These are phyloP conservation scores for Artibeus jamaicensis DNA, from an alignment of 2,797 vertebrate species.

Conservation along the genomic window DNA sequence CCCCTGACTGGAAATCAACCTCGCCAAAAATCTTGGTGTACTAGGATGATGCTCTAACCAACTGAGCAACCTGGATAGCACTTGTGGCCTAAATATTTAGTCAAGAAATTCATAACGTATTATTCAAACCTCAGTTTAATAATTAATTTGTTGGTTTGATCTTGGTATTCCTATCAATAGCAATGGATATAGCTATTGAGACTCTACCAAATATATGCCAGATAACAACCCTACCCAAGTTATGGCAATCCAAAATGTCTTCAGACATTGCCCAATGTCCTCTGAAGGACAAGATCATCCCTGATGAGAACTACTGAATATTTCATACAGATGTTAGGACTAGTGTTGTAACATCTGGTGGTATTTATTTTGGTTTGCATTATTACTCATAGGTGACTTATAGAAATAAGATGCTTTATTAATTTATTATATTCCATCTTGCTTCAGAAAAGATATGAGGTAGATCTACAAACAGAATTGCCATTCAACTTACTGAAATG, in stretches of 20 bases:
- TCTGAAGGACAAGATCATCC: background rate
- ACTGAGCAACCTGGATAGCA: too few relatives aligned
- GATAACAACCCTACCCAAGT: background rate
- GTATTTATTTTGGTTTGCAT: background rate
- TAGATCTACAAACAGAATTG: background rate
- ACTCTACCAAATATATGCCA: background rate
- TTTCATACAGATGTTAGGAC: background rate
- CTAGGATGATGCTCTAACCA: too few relatives aligned
- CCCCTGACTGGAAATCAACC: too few relatives aligned
- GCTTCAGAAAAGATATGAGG: background rate
- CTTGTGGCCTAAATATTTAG: background rate
- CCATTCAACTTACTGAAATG: background rate
- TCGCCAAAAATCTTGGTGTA: too few relatives aligned
- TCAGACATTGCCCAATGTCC: background rate
- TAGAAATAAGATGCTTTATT: background rate
- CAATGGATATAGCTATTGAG: background rate
- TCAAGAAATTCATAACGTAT: background rate
- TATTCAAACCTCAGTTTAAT: background rate
- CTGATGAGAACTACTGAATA: background rate
- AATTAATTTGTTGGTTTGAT: background rate
- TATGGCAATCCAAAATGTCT: background rate
- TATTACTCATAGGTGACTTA: background rate
- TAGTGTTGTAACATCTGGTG: background rate
- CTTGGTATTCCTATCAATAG: background rate
- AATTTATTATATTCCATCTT: background rate